Evolutionary conservation across 2,888 invertebrate species (phyloP).

Genomic region (Axea sp.): DNA sequence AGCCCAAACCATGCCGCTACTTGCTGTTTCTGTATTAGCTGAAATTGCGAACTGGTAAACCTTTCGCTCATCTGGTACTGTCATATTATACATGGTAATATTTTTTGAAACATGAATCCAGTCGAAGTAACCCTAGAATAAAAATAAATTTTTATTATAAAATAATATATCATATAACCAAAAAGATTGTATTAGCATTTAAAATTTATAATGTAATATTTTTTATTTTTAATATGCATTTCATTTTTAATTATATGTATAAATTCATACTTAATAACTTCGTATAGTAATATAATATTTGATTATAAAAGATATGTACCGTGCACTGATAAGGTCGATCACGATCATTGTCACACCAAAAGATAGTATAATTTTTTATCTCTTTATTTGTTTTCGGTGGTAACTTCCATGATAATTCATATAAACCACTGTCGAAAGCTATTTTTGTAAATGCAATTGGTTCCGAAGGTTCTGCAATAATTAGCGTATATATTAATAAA

Average conservation of each 20-base stretch:
- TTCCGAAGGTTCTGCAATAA: constrained; percentile 77
- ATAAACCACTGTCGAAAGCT: constrained; percentile 85
- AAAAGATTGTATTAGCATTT: too few relatives aligned
- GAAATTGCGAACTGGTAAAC: constrained; percentile 90
- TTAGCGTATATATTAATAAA: too few relatives aligned
- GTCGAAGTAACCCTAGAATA: constrained; percentile 81
- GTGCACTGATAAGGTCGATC: constrained; percentile 82
- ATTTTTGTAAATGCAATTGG: constrained; percentile 86
- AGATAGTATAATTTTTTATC: constrained; percentile 88
- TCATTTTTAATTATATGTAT: too few relatives aligned
- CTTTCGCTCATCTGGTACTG: constrained; percentile 81
- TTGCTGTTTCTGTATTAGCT: constrained; percentile 84
- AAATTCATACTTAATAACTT: too few relatives aligned
- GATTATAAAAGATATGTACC: constrained; percentile 67
- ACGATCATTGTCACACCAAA: constrained; percentile 85
- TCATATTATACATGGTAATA: constrained; percentile 81
- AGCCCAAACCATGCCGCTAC: constrained; percentile 93
- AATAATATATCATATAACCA: too few relatives aligned
- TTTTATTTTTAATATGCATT: too few relatives aligned
- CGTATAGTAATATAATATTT: too few relatives aligned
- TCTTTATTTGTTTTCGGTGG: constrained; percentile 79
- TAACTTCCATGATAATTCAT: constrained; percentile 87
- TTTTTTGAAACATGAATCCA: constrained; percentile 82
- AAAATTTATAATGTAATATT: too few relatives aligned
- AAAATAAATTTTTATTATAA: constrained; percentile 9